Base-by-base conservation (phyloP, 1,140 invertebrate genomes). In the Harpegnathos saltator region DNA sequence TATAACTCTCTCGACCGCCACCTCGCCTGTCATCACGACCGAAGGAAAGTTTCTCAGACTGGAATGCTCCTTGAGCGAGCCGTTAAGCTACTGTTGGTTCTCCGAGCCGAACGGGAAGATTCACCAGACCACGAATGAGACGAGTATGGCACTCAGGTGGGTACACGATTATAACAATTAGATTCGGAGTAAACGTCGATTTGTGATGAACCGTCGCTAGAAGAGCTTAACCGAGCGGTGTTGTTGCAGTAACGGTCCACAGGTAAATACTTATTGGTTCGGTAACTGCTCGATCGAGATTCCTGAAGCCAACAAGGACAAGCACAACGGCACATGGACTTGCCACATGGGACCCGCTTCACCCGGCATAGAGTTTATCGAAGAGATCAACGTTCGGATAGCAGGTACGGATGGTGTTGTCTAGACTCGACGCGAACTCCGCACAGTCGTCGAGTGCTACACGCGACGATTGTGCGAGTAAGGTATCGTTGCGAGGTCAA, bases 361-460 rank as follows among this genome's bases (percentile, higher is more conserved):
- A n/a, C 24, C 24, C 24, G 56, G 56, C n/a, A 11, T 58, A 11
- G 56, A 58, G 24, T 12, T 58, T 0, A 58, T 11, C n/a, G n/a
- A 58, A 12, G n/a, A 58, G n/a, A 58, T 58, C 24, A 2, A n/a
- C n/a, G 56, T 58, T n/a, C n/a, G 56, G 56, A 58, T 58, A 58
- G 56, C 56, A 58, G 56, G 56, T 58, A 19, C 38, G 38, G 0
- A 44, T 44, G 4, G 38, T 9, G 38, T 11, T 9, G 11, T 44
- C 7, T 44, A 9, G 38, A 9, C 11, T 44, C 3, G 38, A 44
- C 38, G 38, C 38, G 38, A 44, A 33, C 5, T 44, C 38, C 4
- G 38, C 38, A 9, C 4, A 44, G 3, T 44, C 38, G 38, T n/a
- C n/a, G 29, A 33, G 5, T 33, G 29, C n/a, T n/a, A 33, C 5